These are phyloP conservation scores for Leptodactylus fallax DNA, from an alignment of 2,797 vertebrate species.

Conservation along the genomic window DNA sequence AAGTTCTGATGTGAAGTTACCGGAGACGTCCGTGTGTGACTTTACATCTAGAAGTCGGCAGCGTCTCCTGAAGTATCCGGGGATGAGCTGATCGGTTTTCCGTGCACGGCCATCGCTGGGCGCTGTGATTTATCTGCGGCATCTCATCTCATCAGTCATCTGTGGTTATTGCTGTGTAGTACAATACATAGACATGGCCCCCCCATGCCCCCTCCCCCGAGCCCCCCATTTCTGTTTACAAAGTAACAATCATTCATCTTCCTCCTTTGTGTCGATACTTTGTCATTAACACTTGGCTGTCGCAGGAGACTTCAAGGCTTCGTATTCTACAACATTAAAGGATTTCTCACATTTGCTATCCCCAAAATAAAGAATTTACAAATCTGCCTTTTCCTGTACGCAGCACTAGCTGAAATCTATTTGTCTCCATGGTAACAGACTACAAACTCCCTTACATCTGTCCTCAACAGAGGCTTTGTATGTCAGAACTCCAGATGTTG, in stretches of 20 bases:
- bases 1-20: too few species aligned
- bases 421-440: too few species aligned
- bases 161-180: constrained; percentile 13
- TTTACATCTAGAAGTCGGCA: too few species aligned
- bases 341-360: too few species aligned
- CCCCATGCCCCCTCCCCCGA: not conserved
- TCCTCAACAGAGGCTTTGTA: too few species aligned
- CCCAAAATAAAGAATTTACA: too few species aligned
- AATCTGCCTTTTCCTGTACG: too few species aligned
- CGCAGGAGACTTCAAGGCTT: not conserved
- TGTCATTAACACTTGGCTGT: not conserved
- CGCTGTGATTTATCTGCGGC: not conserved
- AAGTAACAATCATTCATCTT: not conserved
- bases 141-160: not conserved
- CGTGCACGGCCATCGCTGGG: not conserved
- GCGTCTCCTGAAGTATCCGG: not conserved
- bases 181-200: not conserved
- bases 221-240: not conserved
- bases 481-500: too few species aligned
- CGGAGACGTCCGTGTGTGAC: too few species aligned
- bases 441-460: not conserved
- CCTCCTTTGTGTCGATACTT: constrained; percentile 16
- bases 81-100: not conserved
- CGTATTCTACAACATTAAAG: too few species aligned
- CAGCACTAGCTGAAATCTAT: too few species aligned